Base-by-base conservation (phyloP, 2,113 vertebrate genomes). In the Cranoglanis bouderius region DNA sequence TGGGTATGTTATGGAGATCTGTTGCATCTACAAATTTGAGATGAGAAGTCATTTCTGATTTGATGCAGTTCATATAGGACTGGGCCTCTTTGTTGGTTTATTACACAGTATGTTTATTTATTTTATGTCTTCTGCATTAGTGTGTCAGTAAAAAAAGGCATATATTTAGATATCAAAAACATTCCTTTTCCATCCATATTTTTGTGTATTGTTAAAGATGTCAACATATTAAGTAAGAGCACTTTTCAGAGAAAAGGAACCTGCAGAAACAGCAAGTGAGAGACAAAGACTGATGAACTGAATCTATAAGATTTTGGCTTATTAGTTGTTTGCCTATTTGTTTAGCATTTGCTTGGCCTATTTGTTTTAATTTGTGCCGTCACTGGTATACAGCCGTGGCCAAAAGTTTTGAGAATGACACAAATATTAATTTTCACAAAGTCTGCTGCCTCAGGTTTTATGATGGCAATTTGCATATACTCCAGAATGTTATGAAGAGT, bases 1-100 rank as follows among this genome's bases (percentile, higher is more conserved):
- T 97, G 74, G 98, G 98, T 99, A 90, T 96, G 98, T 96, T 8
- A 8, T 46, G 13, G 35, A 46, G 59, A 55, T 14, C 8, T 57
- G 29, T 72, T 70, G 29, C 57, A 85, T 29, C 35, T 77, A 19
- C 29, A 40, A 38, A 81, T 55, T 16, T 53, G 6, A 67, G 14
- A 40, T 67, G 0, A 10, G 59, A 7, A 65, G 24, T 57, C 21
- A 74, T 13, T 77, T 77, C 74, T 77, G 40, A 77, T 77, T 49
- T 77, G 10, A 49, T 49, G 5, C 46, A 53, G 49, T 32, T 19
- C 29, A 53, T 32, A 32, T 13, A 51, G 29, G 29, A 53, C n/a
- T 81, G 35, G 81, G 12, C 10, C 51, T 32, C 5, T 51, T 80
- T 53, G 32, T 80, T 18, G 4, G 26, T 80, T 53, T n/a, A n/a